Percentiles rank a stretch among this genome's conserved stretches.
Conservation (phyloP, 2,888 invertebrate species). For the Chymomyza amoena region DNA sequence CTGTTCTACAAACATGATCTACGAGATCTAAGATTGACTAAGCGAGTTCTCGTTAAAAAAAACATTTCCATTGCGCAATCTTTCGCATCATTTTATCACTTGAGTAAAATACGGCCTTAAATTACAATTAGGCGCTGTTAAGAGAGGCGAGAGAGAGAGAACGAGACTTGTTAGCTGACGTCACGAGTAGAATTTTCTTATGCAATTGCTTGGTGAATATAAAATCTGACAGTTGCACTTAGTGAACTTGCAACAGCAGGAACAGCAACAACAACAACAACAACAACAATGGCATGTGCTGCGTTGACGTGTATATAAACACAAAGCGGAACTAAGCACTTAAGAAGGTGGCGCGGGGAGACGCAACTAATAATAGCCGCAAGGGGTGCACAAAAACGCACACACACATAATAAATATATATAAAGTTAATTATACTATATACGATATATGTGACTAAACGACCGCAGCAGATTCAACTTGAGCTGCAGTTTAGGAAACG, state of each 20-base stretch:
- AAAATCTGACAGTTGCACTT: constrained; percentile 52
- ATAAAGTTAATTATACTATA: constrained; percentile 48
- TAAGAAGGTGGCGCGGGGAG: constrained; percentile 32
- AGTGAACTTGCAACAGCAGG: constrained; percentile 12
- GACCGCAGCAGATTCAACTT: background rate
- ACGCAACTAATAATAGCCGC: constrained; percentile 55
- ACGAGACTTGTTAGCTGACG: background rate
- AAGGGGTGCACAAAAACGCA: constrained; percentile 37
- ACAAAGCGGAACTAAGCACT: constrained; percentile 67
- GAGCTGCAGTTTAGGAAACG: constrained; percentile 30
- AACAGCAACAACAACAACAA: background rate
- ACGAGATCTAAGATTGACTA: too few relatives aligned
- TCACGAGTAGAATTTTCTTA: constrained; percentile 35
- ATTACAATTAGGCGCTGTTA: background rate
- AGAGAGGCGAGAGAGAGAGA: background rate
- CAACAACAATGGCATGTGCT: constrained; percentile 19
- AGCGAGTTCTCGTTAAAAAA: too few relatives aligned
- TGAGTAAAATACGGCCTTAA: background rate
- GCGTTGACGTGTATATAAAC: constrained; percentile 12
- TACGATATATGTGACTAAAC: too few relatives aligned
- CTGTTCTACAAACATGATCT: too few relatives aligned
- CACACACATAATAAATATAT: constrained; percentile 19
- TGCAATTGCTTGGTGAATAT: constrained; percentile 54
- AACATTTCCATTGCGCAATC: background rate
- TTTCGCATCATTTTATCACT: background rate